These are phyloP conservation scores for Rhincodon typus DNA, from an alignment of 2,797 vertebrate species.

Conservation along the genomic window DNA sequence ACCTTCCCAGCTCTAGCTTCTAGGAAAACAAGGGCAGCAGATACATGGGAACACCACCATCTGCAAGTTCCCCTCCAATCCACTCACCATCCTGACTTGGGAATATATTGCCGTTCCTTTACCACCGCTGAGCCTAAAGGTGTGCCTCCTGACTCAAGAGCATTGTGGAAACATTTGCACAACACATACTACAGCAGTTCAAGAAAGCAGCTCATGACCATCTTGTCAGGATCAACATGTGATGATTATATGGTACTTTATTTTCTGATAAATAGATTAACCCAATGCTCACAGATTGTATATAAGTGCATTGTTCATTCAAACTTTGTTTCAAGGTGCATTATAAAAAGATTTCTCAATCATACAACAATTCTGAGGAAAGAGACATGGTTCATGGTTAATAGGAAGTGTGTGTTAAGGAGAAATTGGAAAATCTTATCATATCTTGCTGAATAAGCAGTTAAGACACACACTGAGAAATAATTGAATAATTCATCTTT, in stretches of 20 bases:
- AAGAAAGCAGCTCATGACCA: background rate
- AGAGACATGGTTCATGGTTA: background rate
- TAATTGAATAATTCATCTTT: slow-evolving; percentile 32
- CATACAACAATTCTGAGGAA: background rate
- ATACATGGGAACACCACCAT: background rate
- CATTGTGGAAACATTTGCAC: background rate
- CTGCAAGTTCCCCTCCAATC: background rate
- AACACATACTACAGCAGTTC: background rate
- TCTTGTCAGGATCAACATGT: background rate
- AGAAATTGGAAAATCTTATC: background rate
- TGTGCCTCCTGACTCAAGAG: background rate
- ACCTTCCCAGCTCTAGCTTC: background rate
- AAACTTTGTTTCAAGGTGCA: background rate
- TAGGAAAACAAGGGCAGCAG: background rate
- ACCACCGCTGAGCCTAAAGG: background rate
- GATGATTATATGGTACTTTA: background rate
- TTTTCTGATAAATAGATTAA: background rate
- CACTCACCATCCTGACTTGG: background rate
- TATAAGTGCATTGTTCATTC: background rate
- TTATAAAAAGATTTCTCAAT: background rate
- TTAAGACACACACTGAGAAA: background rate
- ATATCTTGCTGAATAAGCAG: background rate
- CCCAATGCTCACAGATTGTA: background rate
- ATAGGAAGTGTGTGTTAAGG: background rate
- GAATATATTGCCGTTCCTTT: background rate